A percentile compares a stretch with the other conserved stretches of the same genome.
Conservation (phyloP, 2,113 vertebrate genomes). For the Echinops telfairi region DNA sequence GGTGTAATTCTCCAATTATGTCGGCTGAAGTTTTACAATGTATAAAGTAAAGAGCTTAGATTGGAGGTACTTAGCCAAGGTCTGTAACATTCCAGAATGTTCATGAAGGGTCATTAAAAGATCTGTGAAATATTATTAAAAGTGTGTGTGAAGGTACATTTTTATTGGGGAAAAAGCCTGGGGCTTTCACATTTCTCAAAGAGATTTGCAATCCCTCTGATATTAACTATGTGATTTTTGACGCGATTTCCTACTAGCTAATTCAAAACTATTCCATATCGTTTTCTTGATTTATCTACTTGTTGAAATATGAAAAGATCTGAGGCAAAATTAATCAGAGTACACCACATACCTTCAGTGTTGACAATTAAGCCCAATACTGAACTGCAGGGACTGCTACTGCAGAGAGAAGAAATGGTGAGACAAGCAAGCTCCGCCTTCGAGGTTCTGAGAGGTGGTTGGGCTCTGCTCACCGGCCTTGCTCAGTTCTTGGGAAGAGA, state of each 20-base stretch:
- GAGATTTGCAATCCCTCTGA: not conserved
- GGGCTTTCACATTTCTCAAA: slow-evolving; percentile 17
- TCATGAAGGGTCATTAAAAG: not conserved
- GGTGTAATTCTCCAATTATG: not conserved
- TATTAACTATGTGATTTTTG: not conserved
- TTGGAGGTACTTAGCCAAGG: not conserved
- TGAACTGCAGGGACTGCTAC: not conserved
- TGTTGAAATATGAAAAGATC: not conserved
- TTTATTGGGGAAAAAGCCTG: slow-evolving; percentile 7
- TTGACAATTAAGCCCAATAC: not conserved
- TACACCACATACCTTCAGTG: not conserved
- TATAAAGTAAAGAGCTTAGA: not conserved
- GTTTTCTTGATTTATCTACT: not conserved
- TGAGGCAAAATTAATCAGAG: not conserved
- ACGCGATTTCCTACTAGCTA: not conserved
- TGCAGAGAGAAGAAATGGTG: not conserved
- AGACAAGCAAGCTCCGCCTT: not conserved
- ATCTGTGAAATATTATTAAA: slow-evolving; percentile 36
- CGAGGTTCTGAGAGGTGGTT: not conserved
- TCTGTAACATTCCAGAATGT: not conserved
- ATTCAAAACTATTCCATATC: not conserved
- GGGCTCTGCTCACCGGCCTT: not conserved
- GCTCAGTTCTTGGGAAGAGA: not conserved
- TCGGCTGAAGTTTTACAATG: not conserved
- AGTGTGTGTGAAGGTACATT: not conserved